A percentile compares a stretch with the other conserved stretches of the same genome.
Evolutionary conservation across 1,140 invertebrate genomes (phyloP).

Genomic region (silkworm (Bombyx mori)): ASM3026992v2 NC_085123.1:8221501-8222000

Average conservation of each 20-base stretch:
- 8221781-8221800: constrained; percentile 4
- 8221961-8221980: no score
- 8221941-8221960: no score
- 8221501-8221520: no score
- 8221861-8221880: constrained; percentile 1
- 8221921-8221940: no score
- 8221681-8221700: neutral
- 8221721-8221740: constrained; percentile 8
- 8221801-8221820: neutral
- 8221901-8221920: neutral
- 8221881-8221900: neutral
- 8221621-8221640: no score
- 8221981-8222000: no score
- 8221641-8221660: no score
- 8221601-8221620: no score
- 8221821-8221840: constrained; percentile 9
- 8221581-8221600: no score
- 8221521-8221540: no score
- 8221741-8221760: constrained; percentile 10
- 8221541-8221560: no score
- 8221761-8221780: constrained; percentile 13
- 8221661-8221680: neutral
- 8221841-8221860: neutral
- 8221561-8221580: no score
- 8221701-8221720: constrained; percentile 4